Evolutionary conservation across 2,113 vertebrate genomes (phyloP).

Genomic region (Anguilla japonica): DNA sequence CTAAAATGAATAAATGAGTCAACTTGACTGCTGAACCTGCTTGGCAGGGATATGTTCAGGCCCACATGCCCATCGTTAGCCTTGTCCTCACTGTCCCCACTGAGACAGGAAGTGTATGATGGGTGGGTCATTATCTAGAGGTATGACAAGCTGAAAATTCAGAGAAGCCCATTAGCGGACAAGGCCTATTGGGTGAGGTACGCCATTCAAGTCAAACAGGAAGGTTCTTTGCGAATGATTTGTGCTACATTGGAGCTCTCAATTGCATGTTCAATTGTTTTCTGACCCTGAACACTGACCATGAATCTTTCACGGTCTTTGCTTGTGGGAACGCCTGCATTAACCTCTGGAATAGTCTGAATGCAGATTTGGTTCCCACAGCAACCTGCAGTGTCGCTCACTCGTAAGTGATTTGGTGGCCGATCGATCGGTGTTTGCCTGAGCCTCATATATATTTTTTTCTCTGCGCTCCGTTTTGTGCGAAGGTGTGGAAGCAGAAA

Average conservation of each 20-base stretch:
- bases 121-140: background rate
- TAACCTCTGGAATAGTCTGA: background rate
- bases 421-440: background rate
- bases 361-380: background rate
- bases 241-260: no score
- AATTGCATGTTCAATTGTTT: no score
- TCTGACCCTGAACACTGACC: no score
- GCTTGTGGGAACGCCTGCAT: background rate
- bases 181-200: background rate
- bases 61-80: no score
- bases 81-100: no score
- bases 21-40: no score
- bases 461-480: background rate
- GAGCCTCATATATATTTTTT: background rate
- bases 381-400: background rate
- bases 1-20: no score
- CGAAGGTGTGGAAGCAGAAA: conserved; percentile 99
- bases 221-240: no score
- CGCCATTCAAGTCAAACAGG: background rate
- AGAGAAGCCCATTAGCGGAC: background rate
- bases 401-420: background rate
- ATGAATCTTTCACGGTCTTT: background rate
- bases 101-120: no score
- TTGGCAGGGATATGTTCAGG: no score
- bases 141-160: background rate